These are phyloP conservation scores for Alcedo quadribrachys DNA, from an alignment of 2,797 vertebrate species.

Conservation along the genomic window DNA sequence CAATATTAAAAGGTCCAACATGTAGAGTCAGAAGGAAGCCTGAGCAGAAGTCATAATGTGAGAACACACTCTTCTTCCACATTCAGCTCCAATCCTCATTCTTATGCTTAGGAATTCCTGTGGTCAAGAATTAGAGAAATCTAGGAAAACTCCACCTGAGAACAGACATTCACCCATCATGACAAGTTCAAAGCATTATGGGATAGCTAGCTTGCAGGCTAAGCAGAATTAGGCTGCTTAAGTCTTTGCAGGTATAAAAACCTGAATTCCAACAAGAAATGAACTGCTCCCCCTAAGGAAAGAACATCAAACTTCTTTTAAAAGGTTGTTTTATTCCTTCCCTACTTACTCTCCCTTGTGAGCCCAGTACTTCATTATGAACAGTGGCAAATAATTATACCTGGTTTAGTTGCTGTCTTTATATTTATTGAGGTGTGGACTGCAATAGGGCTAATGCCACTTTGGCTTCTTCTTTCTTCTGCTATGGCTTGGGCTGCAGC, in stretches of 20 bases:
- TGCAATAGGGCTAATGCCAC: conserved; percentile 76
- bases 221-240: not conserved
- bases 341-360: not conserved
- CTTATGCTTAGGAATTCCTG: not conserved
- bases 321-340: not conserved
- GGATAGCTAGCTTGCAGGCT: not conserved
- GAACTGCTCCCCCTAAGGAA: not conserved
- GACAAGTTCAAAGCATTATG: not conserved
- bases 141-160: not conserved
- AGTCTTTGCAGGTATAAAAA: not conserved
- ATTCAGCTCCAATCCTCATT: not conserved
- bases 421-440: conserved; percentile 62
- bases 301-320: not conserved
- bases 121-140: not conserved
- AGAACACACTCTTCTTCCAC: not conserved
- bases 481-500: conserved; percentile 91
- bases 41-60: not conserved
- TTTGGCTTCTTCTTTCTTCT: conserved; percentile 88
- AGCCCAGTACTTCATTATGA: not conserved
- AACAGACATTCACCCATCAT: not conserved
- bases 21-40: not conserved
- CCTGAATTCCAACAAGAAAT: not conserved
- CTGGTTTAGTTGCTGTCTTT: conserved; percentile 86
- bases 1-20: not conserved
- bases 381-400: conserved; percentile 74